Evolutionary conservation across 2,888 invertebrate genomes (phyloP).

Genomic region (Diarsia rubi): DNA sequence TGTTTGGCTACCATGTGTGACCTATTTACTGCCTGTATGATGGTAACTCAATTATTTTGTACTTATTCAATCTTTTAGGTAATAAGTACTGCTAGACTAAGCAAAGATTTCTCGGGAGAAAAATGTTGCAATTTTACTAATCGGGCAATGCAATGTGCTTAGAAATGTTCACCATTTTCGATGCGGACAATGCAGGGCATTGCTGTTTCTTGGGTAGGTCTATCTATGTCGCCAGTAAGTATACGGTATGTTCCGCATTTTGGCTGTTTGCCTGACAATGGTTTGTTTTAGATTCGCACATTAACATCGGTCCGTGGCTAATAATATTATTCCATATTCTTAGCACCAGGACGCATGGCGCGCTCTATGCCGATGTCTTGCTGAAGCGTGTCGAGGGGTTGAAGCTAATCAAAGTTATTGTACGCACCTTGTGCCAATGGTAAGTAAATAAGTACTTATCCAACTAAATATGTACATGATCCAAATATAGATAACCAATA

Average conservation of each 20-base stretch:
- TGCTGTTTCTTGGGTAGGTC: background rate
- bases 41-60: conserved; percentile 73
- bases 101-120: background rate
- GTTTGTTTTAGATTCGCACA: background rate
- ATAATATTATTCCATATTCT: conserved; percentile 34
- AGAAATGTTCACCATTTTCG: background rate
- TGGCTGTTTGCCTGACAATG: no score
- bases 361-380: conserved; percentile 82
- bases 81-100: background rate
- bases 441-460: conserved; percentile 67
- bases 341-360: conserved; percentile 84
- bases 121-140: background rate
- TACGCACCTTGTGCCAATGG: conserved; percentile 82
- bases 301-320: background rate
- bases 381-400: conserved; percentile 76
- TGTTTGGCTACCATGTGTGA: conserved; percentile 80
- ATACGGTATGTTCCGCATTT: background rate
- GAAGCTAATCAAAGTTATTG: conserved; percentile 81
- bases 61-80: background rate
- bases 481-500: no score
- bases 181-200: background rate
- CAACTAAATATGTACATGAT: background rate
- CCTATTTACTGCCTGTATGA: conserved; percentile 78
- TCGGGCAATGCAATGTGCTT: background rate
- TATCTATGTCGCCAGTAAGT: background rate